A percentile compares a stretch with the other conserved stretches of the same genome.
phyloP scores from a whole-genome alignment of 2,888 invertebrate species.

The Ceraclea dissimilis region DNA sequence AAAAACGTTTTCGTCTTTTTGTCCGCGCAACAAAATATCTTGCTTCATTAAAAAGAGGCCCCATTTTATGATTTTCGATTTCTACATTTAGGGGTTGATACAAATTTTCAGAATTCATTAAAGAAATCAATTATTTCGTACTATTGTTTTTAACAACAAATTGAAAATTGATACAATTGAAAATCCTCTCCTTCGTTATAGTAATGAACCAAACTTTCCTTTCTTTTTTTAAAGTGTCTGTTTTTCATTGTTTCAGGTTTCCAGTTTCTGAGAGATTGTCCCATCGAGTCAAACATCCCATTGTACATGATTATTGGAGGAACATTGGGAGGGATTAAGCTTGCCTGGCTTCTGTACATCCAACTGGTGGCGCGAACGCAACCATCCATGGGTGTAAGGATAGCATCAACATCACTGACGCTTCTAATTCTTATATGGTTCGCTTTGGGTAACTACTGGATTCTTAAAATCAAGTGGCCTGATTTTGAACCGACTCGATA shows the following conservation, averaged over 20 bases:
- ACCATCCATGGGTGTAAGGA: slow-evolving; percentile 47
- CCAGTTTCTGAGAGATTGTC: slow-evolving; percentile 72
- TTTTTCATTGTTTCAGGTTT: slow-evolving; percentile 61
- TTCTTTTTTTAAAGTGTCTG: too few relatives aligned
- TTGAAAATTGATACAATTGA: too few relatives aligned
- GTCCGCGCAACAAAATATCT: too few relatives aligned
- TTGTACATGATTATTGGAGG: slow-evolving; percentile 83
- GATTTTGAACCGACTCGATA: slow-evolving; percentile 63
- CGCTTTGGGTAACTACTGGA: slow-evolving; percentile 73
- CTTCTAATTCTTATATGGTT: slow-evolving; percentile 69
- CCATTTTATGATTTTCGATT: too few relatives aligned
- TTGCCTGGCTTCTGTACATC: slow-evolving; percentile 58
- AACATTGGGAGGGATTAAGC: slow-evolving; percentile 61
- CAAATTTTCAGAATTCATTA: too few relatives aligned
- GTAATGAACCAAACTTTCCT: neutral
- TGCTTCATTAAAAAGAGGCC: too few relatives aligned
- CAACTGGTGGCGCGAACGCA: slow-evolving; percentile 51
- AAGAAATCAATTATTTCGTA: too few relatives aligned
- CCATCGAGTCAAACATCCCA: slow-evolving; percentile 67
- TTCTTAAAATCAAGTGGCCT: slow-evolving; percentile 67
- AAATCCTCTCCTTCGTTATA: too few relatives aligned
- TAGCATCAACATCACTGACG: slow-evolving; percentile 60
- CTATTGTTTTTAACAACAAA: too few relatives aligned
- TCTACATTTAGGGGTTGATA: too few relatives aligned
- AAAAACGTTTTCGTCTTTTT: too few relatives aligned